Conservation (phyloP, 2,888 invertebrate genomes). For the Diabrotica balteata region DNA sequence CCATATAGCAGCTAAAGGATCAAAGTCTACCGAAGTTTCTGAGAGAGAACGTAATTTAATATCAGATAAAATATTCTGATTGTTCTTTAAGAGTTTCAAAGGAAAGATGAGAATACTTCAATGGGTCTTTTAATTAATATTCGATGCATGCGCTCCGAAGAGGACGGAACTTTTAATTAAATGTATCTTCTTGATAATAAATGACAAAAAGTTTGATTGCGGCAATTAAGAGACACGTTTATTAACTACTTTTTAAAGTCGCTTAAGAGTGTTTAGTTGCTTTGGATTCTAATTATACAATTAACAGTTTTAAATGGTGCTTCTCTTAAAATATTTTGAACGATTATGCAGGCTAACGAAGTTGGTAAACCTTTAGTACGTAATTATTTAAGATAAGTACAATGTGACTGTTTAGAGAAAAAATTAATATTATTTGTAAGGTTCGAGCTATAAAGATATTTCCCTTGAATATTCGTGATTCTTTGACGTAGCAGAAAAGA, state of each 20-base stretch:
- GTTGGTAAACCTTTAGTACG: no score
- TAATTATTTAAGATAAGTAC: no score
- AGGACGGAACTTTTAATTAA: slow-evolving; percentile 49
- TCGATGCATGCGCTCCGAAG: slow-evolving; percentile 39
- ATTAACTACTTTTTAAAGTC: slow-evolving; percentile 11
- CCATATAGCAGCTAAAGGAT: slow-evolving; percentile 3
- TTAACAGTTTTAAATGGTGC: no score
- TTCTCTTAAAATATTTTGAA: no score
- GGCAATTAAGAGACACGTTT: slow-evolving; percentile 29
- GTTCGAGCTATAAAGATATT: no score
- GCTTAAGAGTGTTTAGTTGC: not conserved
- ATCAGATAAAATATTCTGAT: slow-evolving; percentile 38
- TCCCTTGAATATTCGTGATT: no score
- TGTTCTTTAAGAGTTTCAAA: slow-evolving; percentile 38
- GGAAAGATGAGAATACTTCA: slow-evolving; percentile 35
- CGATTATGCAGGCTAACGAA: no score
- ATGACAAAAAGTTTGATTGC: slow-evolving; percentile 38
- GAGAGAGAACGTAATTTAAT: slow-evolving; percentile 36
- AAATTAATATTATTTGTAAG: no score
- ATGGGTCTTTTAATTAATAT: slow-evolving; percentile 50
- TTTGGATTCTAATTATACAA: no score
- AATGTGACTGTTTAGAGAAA: no score
- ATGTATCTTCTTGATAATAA: slow-evolving; percentile 47
- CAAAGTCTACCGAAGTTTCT: slow-evolving; percentile 23
- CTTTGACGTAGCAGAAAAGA: no score